A percentile compares a stretch with the other conserved stretches of the same genome.
Evolutionary conservation across 2,797 vertebrate species (phyloP).

Genomic region (Poecilia picta): DNA sequence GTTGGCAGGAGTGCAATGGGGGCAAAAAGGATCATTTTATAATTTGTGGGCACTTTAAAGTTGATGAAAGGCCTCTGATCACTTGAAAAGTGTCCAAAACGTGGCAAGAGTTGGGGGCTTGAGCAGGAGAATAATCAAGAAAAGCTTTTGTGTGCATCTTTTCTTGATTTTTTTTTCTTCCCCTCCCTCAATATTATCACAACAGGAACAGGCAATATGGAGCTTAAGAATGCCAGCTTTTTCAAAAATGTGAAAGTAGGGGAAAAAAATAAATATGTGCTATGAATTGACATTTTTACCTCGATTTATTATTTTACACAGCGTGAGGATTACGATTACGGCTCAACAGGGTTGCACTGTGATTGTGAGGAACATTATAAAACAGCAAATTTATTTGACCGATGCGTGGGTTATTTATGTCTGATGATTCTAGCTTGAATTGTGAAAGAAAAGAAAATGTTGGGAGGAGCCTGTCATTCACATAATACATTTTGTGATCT

Average conservation of each 20-base stretch:
- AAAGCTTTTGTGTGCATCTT: conserved; percentile 51
- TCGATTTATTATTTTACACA: neutral
- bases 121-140: conserved; percentile 70
- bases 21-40: conserved; percentile 81
- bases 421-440: neutral
- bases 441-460: neutral
- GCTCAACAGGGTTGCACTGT: neutral
- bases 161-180: conserved; percentile 44
- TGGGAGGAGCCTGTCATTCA: neutral
- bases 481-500: neutral
- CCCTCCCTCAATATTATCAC: neutral
- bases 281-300: neutral
- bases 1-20: conserved; percentile 82
- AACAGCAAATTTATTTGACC: too few relatives aligned
- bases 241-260: neutral
- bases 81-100: conserved; percentile 82
- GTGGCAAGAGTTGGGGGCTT: conserved; percentile 64
- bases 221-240: neutral
- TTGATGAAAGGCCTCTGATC: conserved; percentile 79
- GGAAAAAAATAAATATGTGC: neutral
- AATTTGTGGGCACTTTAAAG: conserved; percentile 84
- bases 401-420: neutral
- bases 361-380: neutral
- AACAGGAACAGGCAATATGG: neutral
- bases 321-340: neutral